A percentile compares a stretch with the other conserved stretches of the same genome.
Conservation (phyloP, 2,113 vertebrate species). For the Pedetes capensis region DNA sequence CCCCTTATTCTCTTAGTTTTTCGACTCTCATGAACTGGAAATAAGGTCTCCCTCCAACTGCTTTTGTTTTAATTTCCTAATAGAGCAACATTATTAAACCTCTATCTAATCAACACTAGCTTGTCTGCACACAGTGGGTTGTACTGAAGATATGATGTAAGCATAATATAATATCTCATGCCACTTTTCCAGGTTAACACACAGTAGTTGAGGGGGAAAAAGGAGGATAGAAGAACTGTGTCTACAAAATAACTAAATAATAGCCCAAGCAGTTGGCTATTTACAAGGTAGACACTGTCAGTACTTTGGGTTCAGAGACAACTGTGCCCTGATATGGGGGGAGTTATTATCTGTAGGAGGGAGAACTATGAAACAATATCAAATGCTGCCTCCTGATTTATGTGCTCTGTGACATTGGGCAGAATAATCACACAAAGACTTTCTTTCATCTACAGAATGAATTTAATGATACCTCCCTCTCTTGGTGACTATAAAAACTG, state of each 20-base stretch:
- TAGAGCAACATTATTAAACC: neutral
- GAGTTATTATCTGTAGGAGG: no score
- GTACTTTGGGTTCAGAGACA: neutral
- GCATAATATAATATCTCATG: neutral
- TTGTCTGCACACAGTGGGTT: neutral
- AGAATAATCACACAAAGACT: neutral
- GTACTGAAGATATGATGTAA: neutral
- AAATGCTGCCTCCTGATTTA: neutral
- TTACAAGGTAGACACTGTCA: neutral
- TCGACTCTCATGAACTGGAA: neutral
- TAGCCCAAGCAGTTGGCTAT: neutral
- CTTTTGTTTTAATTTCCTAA: constrained; percentile 9
- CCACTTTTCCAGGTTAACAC: neutral
- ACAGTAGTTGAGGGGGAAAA: neutral
- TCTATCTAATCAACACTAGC: neutral
- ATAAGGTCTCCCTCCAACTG: neutral
- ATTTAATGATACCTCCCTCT: neutral
- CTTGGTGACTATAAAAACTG: neutral
- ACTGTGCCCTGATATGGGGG: neutral
- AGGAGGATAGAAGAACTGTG: neutral
- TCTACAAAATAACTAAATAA: neutral
- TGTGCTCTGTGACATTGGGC: accelerated
- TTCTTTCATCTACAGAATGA: neutral
- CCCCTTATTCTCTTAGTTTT: neutral
- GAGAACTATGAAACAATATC: neutral